A percentile compares a stretch with the other conserved stretches of the same genome.
These are phyloP conservation scores for Andrena marginata DNA, from an alignment of 2,888 invertebrate species.

Conservation along the genomic window DNA sequence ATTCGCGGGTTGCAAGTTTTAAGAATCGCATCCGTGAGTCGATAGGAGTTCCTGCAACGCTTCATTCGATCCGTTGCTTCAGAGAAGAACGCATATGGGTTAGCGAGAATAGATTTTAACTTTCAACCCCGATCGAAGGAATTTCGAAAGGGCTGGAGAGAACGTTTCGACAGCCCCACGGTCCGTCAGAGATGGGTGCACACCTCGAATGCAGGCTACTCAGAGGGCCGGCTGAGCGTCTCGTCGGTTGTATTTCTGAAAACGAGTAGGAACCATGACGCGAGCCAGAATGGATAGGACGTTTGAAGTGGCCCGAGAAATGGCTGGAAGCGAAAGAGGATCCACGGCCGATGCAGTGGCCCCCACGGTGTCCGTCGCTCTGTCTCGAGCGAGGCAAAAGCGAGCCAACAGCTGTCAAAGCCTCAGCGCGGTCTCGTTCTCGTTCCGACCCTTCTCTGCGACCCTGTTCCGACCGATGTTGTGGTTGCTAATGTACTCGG, in stretches of 20 bases:
- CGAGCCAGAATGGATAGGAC: slow-evolving; percentile 67
- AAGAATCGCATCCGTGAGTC: no score
- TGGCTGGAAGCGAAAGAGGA: slow-evolving; percentile 61
- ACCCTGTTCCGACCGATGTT: slow-evolving; percentile 69
- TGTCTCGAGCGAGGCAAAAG: slow-evolving; percentile 65
- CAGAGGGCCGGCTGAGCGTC: slow-evolving; percentile 14
- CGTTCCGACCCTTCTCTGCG: slow-evolving; percentile 63
- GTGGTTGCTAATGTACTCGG: slow-evolving; percentile 79
- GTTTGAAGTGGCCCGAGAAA: slow-evolving; percentile 74
- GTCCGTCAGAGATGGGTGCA: slow-evolving; percentile 4
- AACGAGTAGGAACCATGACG: slow-evolving; percentile 58
- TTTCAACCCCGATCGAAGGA: slow-evolving; percentile 12
- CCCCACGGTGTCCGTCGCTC: slow-evolving; percentile 50
- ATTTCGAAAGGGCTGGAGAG: slow-evolving; percentile 11
- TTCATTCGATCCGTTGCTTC: no score
- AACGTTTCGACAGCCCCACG: slow-evolving; percentile 43
- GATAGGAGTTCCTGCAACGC: no score
- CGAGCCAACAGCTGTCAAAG: slow-evolving; percentile 78
- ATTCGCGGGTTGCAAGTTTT: no score
- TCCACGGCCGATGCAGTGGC: slow-evolving; percentile 38
- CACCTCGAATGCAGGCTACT: neutral
- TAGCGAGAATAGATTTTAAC: neutral
- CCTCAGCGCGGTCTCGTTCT: slow-evolving; percentile 62
- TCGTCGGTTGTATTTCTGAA: slow-evolving; percentile 42
- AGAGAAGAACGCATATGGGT: no score